Conservation (phyloP, 2,888 invertebrate genomes). For the Malthinus flaveolus region DNA sequence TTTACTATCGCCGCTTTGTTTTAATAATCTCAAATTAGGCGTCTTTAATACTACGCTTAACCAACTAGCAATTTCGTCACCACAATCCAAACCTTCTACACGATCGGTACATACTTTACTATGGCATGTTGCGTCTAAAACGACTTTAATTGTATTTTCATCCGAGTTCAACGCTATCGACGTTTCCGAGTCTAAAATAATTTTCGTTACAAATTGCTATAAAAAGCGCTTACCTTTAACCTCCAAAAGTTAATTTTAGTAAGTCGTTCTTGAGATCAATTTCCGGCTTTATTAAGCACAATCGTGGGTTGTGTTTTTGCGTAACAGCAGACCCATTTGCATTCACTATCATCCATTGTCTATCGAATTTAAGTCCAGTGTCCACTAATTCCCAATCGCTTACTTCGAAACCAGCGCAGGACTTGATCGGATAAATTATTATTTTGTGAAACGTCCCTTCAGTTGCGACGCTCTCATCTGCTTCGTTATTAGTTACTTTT, state of each 20-base stretch:
- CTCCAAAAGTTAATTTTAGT: constrained; percentile 65
- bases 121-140: constrained; percentile 57
- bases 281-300: constrained; percentile 77
- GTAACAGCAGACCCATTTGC: constrained; percentile 81
- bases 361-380: constrained; percentile 84
- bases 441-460: constrained; percentile 42
- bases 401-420: constrained; percentile 80
- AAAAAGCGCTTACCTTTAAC: constrained; percentile 49
- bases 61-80: constrained; percentile 80
- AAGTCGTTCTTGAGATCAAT: constrained; percentile 64
- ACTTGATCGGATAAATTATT: constrained; percentile 87
- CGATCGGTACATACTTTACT: constrained; percentile 86
- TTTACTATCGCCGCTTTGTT: constrained; percentile 56
- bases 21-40: constrained; percentile 70
- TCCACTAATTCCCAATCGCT: constrained; percentile 71
- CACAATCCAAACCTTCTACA: constrained; percentile 82
- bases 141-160: neutral
- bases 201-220: neutral
- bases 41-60: constrained; percentile 71
- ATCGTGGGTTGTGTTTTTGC: constrained; percentile 79
- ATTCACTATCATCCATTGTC: constrained; percentile 92
- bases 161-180: constrained; percentile 7
- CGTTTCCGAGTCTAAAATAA: constrained; percentile 12
- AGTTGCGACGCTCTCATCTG: constrained; percentile 45
- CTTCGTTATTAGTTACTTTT: constrained; percentile 55